These are phyloP conservation scores for Ciconia maguari DNA, from an alignment of 2,113 vertebrate genomes.

Conservation along the genomic window DNA sequence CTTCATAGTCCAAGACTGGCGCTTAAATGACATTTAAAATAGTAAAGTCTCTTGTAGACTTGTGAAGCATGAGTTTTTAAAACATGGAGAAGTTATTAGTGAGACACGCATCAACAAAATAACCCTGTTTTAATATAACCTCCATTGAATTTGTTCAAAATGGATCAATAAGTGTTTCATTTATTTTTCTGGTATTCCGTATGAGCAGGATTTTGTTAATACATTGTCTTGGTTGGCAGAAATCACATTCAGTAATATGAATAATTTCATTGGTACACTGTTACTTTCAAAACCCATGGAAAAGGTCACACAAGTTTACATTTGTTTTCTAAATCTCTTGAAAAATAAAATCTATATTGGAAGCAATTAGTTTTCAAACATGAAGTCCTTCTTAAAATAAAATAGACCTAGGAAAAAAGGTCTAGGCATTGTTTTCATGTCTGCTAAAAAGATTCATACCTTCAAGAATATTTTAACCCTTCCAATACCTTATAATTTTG, in stretches of 20 bases:
- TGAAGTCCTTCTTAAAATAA: background rate
- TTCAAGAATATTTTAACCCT: background rate
- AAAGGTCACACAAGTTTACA: background rate
- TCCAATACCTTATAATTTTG: background rate
- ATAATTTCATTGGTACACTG: background rate
- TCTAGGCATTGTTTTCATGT: background rate
- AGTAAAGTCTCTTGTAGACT: background rate
- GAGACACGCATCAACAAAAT: background rate
- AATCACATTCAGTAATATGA: background rate
- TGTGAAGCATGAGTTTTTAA: background rate
- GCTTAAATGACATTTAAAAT: background rate
- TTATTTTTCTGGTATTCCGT: background rate
- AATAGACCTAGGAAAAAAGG: background rate
- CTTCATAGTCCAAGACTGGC: background rate
- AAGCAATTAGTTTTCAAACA: constrained; percentile 1
- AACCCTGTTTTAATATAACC: background rate
- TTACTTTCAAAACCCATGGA: background rate
- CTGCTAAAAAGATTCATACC: background rate
- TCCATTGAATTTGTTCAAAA: background rate
- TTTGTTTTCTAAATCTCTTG: background rate
- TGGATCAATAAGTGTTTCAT: background rate
- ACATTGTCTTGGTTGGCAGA: background rate
- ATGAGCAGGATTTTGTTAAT: background rate
- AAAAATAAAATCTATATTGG: background rate
- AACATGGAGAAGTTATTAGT: background rate